A percentile compares a stretch with the other conserved stretches of the same genome.
These are phyloP conservation scores for Scrobipalpa atriplicella DNA, from an alignment of 2,888 invertebrate species.

Conservation along the genomic window DNA sequence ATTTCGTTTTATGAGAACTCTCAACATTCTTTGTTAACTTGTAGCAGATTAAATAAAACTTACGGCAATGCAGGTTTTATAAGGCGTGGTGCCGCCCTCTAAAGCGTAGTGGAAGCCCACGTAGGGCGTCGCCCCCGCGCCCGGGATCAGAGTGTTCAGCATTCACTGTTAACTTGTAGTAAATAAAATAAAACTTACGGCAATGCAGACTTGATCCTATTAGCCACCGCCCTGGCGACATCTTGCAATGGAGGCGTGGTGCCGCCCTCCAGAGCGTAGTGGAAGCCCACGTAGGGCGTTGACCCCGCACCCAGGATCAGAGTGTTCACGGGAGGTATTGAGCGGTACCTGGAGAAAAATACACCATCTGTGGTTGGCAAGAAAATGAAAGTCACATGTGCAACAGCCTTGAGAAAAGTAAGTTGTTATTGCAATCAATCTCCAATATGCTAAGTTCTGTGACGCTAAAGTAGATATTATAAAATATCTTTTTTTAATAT, in stretches of 20 bases:
- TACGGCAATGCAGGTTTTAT: slow-evolving; percentile 90
- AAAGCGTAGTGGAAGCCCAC: slow-evolving; percentile 94
- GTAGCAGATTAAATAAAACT: slow-evolving; percentile 63
- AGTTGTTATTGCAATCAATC: no score
- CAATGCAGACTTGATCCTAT: slow-evolving; percentile 90
- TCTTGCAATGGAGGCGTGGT: slow-evolving; percentile 91
- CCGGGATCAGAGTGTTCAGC: slow-evolving; percentile 87
- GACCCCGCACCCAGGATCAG: slow-evolving; percentile 90
- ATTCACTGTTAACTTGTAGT: neutral
- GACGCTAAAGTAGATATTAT: no score
- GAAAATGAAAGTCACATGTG: no score
- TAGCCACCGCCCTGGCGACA: slow-evolving; percentile 96
- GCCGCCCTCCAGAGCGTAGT: slow-evolving; percentile 94
- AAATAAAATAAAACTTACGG: slow-evolving; percentile 82
- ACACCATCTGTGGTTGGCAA: neutral
- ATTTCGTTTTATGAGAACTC: no score
- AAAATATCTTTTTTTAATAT: no score
- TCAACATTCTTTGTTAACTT: neutral
- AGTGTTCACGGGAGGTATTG: slow-evolving; percentile 89
- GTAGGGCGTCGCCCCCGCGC: slow-evolving; percentile 92
- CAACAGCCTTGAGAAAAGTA: no score
- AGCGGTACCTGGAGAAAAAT: slow-evolving; percentile 79
- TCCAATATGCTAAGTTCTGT: no score
- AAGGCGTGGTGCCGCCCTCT: slow-evolving; percentile 91
- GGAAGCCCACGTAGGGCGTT: slow-evolving; percentile 94